Evolutionary conservation across 1,140 invertebrate species (phyloP), one percentile per base, ranked within the genome.

Genomic region (Helicoverpa armigera): DNA sequence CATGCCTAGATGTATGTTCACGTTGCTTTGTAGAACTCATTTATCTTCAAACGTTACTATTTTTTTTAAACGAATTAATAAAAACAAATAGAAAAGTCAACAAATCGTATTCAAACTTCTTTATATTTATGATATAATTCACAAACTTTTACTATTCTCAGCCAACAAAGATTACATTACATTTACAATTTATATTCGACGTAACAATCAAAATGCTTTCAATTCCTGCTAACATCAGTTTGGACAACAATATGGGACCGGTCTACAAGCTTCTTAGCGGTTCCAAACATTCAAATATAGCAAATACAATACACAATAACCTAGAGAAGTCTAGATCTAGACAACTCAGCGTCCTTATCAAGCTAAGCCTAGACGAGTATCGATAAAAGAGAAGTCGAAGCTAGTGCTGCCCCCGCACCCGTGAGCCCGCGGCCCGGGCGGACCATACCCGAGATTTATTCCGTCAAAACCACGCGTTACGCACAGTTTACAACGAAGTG

Each of bases 321-420:
- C 72, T 84, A 82, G 31, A 51, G 75, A 58, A 81, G 54, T 75
- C 18, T 61, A 70, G 80, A 80, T 79, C 65, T 86, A 85, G 74
- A 83, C 82, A 85, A 88, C 74, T 72, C 23, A 69, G 56, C 82
- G 81, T 85, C 82, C 85, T 85, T 87, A 85, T 77, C 76, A 81
- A 82, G 82, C 82, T 88, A 85, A 84, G 70, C 67, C 81, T 82
- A 87, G 79, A 1, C 18, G 23, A 69, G 35, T 50, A 54, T 74
- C 65, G 67, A n/a, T 69, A 60, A 18, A 65, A 53, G 76, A 23
- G 48, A 56, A 75, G 43, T 43, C 58, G 18, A 61, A 16, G 18
- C 31, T 58, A 11, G 53, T n/a, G 23, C n/a, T 29, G 18, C 14
- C 16, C 13, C 5, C 16, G 13, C 12, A n/a, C 23, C 16, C 23